Base-by-base conservation (phyloP, 2,113 vertebrate species). In the Prinia subflava region DNA sequence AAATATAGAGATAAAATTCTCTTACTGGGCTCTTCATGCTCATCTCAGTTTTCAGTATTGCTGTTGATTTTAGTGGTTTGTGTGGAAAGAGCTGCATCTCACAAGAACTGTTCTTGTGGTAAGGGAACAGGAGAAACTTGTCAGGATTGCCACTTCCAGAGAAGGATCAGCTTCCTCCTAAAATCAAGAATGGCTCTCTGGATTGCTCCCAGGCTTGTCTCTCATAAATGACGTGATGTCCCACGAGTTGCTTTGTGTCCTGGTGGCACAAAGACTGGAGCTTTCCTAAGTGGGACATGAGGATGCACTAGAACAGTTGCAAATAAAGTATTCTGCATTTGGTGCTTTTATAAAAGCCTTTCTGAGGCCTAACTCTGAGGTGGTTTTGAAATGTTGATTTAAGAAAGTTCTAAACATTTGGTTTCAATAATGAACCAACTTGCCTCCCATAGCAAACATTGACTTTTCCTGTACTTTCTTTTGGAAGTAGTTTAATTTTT, bases 141-240 rank as follows among this genome's bases (percentile, higher is more conserved):
- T 55, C 44, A 71, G 67, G 24, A 21, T 86, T 83, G 60, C 21
- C 56, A 7, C n/a, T 73, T 68, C 11, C 42, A 63, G 55, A 39
- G 57, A 37, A 12, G 21, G 23, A 65, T 35, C 55, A 74, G 33
- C n/a, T 82, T 68, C 60, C 62, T 46, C 0, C 35, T 56, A 10
- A 83, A 89, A 62, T 31, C 27, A 17, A 14, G 37, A 70, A 20
- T 56, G 22, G 11, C 47, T 85, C n/a, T 81, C 63, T 41, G 42
- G 47, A 9, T 83, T 63, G 37, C 35, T 83, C 19, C 52, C 47
- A n/a, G 60, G 24, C 39, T 91, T 33, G 28, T 67, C 11, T 82
- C 42, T 74, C 27, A 28, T 16, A 7, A 77, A 33, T 56, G 10
- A 30, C 0, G 0, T 27, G 46, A 50, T 1, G 10, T 55, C 14